A percentile compares a stretch with the other conserved stretches of the same genome.
phyloP scores from a whole-genome alignment of 2,888 invertebrate species.

The Clivina fossor region DNA sequence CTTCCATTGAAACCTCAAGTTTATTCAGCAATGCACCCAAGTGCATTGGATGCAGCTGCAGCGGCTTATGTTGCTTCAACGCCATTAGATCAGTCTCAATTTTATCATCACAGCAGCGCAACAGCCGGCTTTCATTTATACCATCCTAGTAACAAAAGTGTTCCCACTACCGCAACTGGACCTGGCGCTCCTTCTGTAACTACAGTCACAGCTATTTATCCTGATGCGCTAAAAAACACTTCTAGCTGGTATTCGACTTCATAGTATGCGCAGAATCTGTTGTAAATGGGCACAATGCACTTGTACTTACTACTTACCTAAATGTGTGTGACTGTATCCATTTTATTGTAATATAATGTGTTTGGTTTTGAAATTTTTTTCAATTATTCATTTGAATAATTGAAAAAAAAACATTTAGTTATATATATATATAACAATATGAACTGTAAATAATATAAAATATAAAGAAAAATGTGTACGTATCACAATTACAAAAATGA shows the following conservation, averaged over 20 bases:
- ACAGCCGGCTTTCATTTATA: conserved; percentile 86
- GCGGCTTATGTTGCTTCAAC: conserved; percentile 61
- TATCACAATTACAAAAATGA: no score
- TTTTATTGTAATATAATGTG: conserved; percentile 30
- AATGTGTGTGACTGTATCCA: conserved; percentile 14
- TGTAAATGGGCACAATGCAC: conserved; percentile 5
- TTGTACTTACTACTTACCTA: conserved; percentile 32
- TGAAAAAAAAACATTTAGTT: no score
- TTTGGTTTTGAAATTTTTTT: conserved; percentile 17
- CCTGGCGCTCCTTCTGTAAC: conserved; percentile 9
- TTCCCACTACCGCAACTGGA: conserved; percentile 48
- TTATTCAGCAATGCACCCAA: conserved; percentile 68
- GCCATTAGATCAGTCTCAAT: conserved; percentile 78
- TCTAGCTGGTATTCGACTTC: conserved; percentile 54
- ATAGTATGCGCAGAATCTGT: conserved; percentile 46
- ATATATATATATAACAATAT: no score
- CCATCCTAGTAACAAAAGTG: conserved; percentile 69
- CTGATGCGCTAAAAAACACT: conserved; percentile 25
- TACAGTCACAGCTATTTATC: conserved; percentile 17
- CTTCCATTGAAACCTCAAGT: conserved; percentile 89
- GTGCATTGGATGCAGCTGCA: conserved; percentile 60
- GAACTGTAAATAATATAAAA: no score
- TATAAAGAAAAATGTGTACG: conserved; percentile 1
- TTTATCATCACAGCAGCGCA: conserved; percentile 71
- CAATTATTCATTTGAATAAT: no score